These are phyloP conservation scores for Esox masquinongy DNA, from an alignment of 2,797 vertebrate genomes.

Conservation along the genomic window DNA sequence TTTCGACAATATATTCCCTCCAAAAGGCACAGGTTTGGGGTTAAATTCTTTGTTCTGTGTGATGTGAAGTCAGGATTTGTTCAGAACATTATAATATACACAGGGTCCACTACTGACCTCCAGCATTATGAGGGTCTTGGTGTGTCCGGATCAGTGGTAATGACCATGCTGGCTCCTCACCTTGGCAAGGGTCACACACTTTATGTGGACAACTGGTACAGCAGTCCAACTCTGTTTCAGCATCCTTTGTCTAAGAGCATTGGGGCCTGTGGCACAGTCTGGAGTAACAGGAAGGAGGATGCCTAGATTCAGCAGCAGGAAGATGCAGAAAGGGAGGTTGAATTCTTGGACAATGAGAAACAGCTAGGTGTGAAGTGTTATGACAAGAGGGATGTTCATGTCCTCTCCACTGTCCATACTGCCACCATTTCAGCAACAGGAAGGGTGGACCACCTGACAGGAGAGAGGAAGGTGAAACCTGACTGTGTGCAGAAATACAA, in stretches of 20 bases:
- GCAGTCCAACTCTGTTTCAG: background rate
- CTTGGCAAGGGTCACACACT: background rate
- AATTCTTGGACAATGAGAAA: background rate
- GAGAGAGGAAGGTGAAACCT: too few relatives aligned
- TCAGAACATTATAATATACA: too few relatives aligned
- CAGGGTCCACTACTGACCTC: background rate
- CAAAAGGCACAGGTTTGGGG: background rate
- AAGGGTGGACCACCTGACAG: too few relatives aligned
- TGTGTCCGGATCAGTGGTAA: background rate
- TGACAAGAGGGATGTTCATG: too few relatives aligned
- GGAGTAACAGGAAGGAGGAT: background rate
- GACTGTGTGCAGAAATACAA: too few relatives aligned
- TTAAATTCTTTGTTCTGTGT: background rate
- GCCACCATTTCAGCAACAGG: background rate
- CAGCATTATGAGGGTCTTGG: too few relatives aligned
- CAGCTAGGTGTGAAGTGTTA: background rate
- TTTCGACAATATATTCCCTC: background rate
- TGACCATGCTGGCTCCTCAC: background rate
- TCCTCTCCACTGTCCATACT: background rate
- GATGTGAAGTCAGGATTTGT: background rate
- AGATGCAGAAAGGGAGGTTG: background rate
- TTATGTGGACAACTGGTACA: background rate
- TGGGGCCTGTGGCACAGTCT: background rate
- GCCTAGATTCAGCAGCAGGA: background rate
- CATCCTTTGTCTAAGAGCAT: background rate